A percentile compares a stretch with the other conserved stretches of the same genome.
Evolutionary conservation across 1,140 invertebrate species (phyloP).

Genomic region (Physella acuta): DNA sequence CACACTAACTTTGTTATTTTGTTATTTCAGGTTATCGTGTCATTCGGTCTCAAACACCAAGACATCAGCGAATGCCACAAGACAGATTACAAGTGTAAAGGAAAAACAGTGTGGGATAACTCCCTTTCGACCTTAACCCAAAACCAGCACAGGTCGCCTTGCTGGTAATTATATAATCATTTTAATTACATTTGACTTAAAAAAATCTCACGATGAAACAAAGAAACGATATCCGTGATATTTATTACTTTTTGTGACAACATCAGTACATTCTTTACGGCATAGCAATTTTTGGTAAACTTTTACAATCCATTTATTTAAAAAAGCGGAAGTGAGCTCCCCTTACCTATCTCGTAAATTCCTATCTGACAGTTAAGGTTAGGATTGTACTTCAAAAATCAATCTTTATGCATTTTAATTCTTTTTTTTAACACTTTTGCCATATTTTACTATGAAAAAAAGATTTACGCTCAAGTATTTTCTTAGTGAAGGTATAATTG

Average conservation of each 20-base stretch:
- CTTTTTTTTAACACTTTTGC: no score
- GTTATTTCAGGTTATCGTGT: conserved; percentile 16
- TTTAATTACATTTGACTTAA: background rate
- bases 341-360: no score
- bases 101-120: conserved; percentile 38
- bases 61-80: conserved; percentile 38
- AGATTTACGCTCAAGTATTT: no score
- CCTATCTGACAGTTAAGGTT: no score
- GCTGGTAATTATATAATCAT: conserved; percentile 32
- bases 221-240: background rate
- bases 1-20: background rate
- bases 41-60: conserved; percentile 42
- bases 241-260: background rate
- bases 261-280: no score
- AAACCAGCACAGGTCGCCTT: conserved; percentile 35
- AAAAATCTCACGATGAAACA: background rate
- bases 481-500: no score
- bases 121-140: conserved; percentile 39
- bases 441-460: no score
- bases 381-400: no score
- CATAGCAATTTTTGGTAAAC: no score
- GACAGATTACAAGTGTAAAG: conserved; percentile 36
- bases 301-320: no score
- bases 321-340: no score
- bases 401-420: no score